Base-by-base conservation (phyloP, 2,797 vertebrate genomes). In the Sebastes reedi region DNA sequence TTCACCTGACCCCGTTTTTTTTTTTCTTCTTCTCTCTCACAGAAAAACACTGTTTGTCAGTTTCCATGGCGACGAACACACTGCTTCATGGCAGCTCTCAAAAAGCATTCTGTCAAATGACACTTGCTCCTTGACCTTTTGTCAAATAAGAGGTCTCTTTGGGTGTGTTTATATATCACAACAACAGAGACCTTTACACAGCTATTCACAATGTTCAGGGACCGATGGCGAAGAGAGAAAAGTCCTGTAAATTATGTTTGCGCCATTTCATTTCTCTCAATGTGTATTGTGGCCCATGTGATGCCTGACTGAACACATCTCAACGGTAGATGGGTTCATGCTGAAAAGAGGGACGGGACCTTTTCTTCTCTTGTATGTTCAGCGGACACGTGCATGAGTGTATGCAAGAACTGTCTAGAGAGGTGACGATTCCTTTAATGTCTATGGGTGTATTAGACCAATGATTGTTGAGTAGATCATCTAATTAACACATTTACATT, bases 41-140 rank as follows among this genome's bases (percentile, higher is more conserved):
- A 11, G 14, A 65, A 78, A 70, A 84, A 83, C 75, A n/a, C 22
- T 64, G 81, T 89, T 83, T 86, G 85, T 76, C 88, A 79, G 90
- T 94, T 93, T 75, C 93, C 89, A 92, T 91, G 85, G 92, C 3
- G 60, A 90, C 79, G 32, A 65, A 76, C 65, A 50, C 61, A 18
- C 59, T 34, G 62, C 77, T 72, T 65, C 67, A 56, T 50, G 69
- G 67, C 89, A 67, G 81, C 73, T 67, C 77, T 89, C 80, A 59
- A 86, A 87, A 85, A 13, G 88, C 73, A 2, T 77, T 84, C 81
- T 77, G 87, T 93, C 86, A 90, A 89, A 86, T 75, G 82, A 92
- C 85, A 86, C 89, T 89, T 89, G 84, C 82, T 87, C 83, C 82
- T 89, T 87, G 86, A 91, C 89, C 87, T 87, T 85, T 74, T 68